These are phyloP conservation scores for Phocides pigmalion DNA, from an alignment of 1,140 invertebrate genomes.

Conservation along the genomic window DNA sequence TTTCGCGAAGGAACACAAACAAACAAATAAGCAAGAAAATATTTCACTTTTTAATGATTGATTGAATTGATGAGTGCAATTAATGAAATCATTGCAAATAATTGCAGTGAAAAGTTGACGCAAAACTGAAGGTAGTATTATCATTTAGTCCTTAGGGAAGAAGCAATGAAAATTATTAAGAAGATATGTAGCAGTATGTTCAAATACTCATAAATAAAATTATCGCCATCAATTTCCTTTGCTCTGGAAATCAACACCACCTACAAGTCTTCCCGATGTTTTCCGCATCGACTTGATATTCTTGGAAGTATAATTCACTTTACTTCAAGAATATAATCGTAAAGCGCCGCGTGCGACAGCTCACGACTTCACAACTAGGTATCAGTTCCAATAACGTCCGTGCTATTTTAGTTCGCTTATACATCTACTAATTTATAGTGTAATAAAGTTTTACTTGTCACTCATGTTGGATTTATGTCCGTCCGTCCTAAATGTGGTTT, in stretches of 20 bases:
- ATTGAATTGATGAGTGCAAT: too few species aligned
- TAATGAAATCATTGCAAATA: too few species aligned
- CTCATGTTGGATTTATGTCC: constrained; percentile 73
- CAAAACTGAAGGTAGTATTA: too few species aligned
- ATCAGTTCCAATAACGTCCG: constrained; percentile 62
- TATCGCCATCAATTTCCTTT: background rate
- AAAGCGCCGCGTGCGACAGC: constrained; percentile 66
- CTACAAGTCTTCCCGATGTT: constrained; percentile 6
- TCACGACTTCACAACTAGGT: constrained; percentile 67
- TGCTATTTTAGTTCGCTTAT: constrained; percentile 70
- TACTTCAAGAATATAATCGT: constrained; percentile 43
- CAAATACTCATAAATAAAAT: too few species aligned
- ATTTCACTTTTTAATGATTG: too few species aligned
- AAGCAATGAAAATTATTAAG: too few species aligned
- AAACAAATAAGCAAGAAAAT: too few species aligned
- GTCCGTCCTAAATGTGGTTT: constrained; percentile 75
- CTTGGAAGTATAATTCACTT: constrained; percentile 29
- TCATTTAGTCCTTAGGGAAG: too few species aligned
- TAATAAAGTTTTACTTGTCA: constrained; percentile 81
- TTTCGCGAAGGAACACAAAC: too few species aligned
- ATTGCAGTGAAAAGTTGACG: too few species aligned
- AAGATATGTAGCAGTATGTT: too few species aligned
- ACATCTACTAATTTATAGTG: constrained; percentile 78
- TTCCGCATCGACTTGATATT: constrained; percentile 8
- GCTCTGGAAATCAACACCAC: constrained; percentile 14